phyloP scores from a whole-genome alignment of 2,888 invertebrate species.

The Ypsolopha scabrella region DNA sequence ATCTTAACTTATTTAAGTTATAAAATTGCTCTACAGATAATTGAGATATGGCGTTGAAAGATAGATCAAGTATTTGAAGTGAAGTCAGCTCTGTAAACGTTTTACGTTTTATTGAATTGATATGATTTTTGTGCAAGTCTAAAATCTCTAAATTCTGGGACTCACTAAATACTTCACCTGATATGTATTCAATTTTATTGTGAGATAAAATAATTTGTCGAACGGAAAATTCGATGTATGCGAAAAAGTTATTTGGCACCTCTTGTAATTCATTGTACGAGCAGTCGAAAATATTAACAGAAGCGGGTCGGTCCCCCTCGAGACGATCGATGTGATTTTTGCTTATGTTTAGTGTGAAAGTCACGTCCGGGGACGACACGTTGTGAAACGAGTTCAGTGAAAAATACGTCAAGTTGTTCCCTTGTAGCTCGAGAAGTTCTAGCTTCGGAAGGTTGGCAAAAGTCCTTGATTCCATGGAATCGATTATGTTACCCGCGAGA shows the following conservation, averaged over 20 bases:
- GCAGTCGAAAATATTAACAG: conserved; percentile 78
- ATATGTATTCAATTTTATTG: conserved; percentile 78
- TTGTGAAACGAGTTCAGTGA: conserved; percentile 77
- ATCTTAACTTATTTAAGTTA: conserved; percentile 78
- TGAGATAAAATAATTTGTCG: conserved; percentile 78
- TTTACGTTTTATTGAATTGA: conserved; percentile 77
- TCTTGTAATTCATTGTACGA: conserved; percentile 76
- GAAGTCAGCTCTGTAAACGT: conserved; percentile 82
- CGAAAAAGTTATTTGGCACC: conserved; percentile 75
- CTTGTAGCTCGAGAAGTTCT: conserved; percentile 83
- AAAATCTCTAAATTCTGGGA: conserved; percentile 78
- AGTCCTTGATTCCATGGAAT: conserved; percentile 77
- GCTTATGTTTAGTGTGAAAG: conserved; percentile 82
- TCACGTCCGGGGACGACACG: conserved; percentile 73
- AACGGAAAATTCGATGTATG: conserved; percentile 73
- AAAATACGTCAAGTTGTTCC: conserved; percentile 79
- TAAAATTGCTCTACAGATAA: conserved; percentile 85
- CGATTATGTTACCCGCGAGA: conserved; percentile 84
- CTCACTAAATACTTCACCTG: conserved; percentile 81
- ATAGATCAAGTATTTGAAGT: conserved; percentile 83
- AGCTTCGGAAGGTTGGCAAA: conserved; percentile 83
- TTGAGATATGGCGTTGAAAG: conserved; percentile 80
- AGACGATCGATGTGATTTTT: conserved; percentile 72
- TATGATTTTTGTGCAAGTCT: conserved; percentile 79
- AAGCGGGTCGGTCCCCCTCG: conserved; percentile 63